These are phyloP conservation scores for Agrochola lota DNA, from an alignment of 2,888 invertebrate genomes.

Conservation along the genomic window DNA sequence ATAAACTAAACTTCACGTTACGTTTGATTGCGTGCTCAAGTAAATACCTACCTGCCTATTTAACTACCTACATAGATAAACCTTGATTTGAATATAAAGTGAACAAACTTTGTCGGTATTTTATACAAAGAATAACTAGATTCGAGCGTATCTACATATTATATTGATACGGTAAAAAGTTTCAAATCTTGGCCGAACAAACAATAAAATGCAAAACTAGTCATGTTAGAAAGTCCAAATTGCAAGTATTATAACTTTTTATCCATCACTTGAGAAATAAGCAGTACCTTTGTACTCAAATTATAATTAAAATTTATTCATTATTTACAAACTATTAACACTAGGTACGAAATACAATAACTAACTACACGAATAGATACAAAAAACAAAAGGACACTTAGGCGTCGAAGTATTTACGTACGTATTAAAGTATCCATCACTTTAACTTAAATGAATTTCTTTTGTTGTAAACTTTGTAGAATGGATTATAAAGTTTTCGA, in stretches of 20 bases:
- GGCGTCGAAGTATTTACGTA: no score
- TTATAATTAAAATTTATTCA: no score
- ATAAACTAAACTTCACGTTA: not conserved
- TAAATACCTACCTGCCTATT: not conserved
- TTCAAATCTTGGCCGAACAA: not conserved
- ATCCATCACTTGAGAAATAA: slow-evolving; percentile 24
- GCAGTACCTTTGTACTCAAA: no score
- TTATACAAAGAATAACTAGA: no score
- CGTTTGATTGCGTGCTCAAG: not conserved
- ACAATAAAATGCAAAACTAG: slow-evolving; percentile 2
- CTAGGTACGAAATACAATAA: no score
- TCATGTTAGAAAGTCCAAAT: slow-evolving; percentile 4
- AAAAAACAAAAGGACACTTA: no score
- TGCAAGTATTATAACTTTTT: slow-evolving; percentile 16
- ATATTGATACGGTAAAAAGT: not conserved
- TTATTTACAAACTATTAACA: no score
- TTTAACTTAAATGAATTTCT: slow-evolving; percentile 27
- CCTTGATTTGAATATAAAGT: not conserved
- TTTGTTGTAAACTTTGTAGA: slow-evolving; percentile 25
- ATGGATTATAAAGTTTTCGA: slow-evolving; percentile 14
- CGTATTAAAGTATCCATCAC: no score
- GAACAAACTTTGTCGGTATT: no score
- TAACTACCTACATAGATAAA: not conserved
- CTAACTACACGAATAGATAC: no score
- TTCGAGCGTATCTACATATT: no score